Conservation (phyloP, 2,113 vertebrate genomes). For the Ascaphus truei region DNA sequence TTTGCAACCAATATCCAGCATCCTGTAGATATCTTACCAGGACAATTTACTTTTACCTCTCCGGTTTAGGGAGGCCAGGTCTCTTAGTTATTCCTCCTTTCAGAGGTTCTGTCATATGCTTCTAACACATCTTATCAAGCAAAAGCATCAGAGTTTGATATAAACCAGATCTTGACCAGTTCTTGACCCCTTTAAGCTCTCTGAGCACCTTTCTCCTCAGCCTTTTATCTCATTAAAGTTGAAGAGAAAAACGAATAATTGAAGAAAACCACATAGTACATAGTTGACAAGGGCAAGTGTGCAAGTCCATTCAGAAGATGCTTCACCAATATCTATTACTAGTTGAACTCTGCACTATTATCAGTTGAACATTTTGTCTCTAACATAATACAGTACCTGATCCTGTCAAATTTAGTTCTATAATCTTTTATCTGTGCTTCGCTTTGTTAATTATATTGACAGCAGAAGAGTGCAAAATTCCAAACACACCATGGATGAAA, state of each 20-base stretch:
- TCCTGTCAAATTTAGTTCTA: neutral
- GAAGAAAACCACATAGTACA: conserved; percentile 61
- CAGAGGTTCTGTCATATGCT: conserved; percentile 65
- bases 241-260: conserved; percentile 83
- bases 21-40: conserved; percentile 42
- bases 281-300: conserved; percentile 52
- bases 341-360: too few species aligned
- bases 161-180: conserved; percentile 80
- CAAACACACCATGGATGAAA: conserved; percentile 40
- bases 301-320: conserved; percentile 50
- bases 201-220: conserved; percentile 61
- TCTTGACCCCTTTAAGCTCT: conserved; percentile 78
- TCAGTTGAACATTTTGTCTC: neutral
- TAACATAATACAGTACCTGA: neutral
- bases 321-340: too few species aligned
- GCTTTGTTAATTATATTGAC: conserved; percentile 13
- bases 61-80: conserved; percentile 60
- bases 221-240: conserved; percentile 90
- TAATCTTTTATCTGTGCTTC: neutral
- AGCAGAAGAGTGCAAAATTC: conserved; percentile 12
- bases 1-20: conserved; percentile 29
- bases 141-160: conserved; percentile 81
- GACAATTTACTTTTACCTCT: conserved; percentile 49
- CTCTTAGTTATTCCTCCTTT: conserved; percentile 64
- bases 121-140: conserved; percentile 81